Evolutionary conservation across 1,140 invertebrate genomes (phyloP).

Genomic region (Nephila pilipes): DNA sequence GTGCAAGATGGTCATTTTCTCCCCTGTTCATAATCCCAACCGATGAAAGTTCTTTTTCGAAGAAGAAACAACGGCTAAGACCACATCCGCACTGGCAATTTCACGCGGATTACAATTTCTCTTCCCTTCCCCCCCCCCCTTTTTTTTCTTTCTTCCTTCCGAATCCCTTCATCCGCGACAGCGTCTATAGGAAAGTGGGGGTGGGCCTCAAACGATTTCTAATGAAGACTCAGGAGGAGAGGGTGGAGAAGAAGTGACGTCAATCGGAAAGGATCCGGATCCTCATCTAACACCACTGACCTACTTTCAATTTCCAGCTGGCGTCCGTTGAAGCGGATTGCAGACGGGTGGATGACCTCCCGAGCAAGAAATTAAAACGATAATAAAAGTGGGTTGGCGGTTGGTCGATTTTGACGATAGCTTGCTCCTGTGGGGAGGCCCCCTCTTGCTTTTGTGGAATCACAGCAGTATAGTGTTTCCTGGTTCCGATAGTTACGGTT

Average conservation of each 20-base stretch:
- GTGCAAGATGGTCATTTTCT: not conserved
- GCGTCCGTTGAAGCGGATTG: not conserved
- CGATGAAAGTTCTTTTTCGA: not conserved
- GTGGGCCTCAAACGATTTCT: not conserved
- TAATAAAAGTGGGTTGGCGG: not conserved
- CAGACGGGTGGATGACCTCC: conserved; percentile 22
- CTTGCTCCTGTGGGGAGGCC: not conserved
- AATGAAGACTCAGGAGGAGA: not conserved
- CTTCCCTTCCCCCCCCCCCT: not conserved
- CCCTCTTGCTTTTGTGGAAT: not conserved
- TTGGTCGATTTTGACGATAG: not conserved
- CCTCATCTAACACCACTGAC: conserved; percentile 35
- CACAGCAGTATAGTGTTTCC: not conserved
- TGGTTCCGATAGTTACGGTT: not conserved
- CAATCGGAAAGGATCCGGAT: conserved; percentile 38
- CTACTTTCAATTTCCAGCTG: conserved; percentile 48
- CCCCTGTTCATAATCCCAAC: not conserved
- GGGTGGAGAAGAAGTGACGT: conserved; percentile 34
- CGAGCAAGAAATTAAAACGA: not conserved
- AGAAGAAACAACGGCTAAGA: not conserved
- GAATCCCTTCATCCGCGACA: conserved; percentile 14
- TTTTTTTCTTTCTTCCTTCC: not conserved
- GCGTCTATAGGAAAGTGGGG: conserved; percentile 10
- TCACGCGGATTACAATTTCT: conserved; percentile 12
- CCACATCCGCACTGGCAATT: conserved; percentile 22